phyloP scores from a whole-genome alignment of 2,113 vertebrate genomes.

The Odobenus rosmarus region DNA sequence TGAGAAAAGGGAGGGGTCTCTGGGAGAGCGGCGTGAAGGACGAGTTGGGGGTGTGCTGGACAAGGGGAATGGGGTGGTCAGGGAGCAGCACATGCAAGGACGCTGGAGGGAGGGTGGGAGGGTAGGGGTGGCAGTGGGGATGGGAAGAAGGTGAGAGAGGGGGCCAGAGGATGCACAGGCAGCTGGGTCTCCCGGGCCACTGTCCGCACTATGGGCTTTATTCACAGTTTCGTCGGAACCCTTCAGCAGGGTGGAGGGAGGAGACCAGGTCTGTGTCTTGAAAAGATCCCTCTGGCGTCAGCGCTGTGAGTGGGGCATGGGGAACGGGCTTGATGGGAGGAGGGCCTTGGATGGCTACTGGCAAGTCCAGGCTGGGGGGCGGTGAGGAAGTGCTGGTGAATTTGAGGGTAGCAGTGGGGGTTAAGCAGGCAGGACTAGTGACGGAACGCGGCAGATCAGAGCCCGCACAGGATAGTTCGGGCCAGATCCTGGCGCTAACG shows the following conservation, averaged over 20 bases:
- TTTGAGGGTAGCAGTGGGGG: neutral
- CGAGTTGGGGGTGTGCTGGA: neutral
- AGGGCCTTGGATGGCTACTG: neutral
- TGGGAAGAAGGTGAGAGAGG: neutral
- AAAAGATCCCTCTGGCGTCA: neutral
- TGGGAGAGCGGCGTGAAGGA: neutral
- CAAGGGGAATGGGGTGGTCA: accelerated
- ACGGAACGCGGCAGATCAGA: neutral
- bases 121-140: neutral
- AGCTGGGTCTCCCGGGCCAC: neutral
- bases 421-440: neutral
- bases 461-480: accelerated
- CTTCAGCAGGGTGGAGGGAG: neutral
- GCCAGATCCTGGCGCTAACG: neutral
- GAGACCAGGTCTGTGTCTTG: neutral
- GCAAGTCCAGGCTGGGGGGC: neutral
- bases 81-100: accelerated
- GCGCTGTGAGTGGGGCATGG: neutral
- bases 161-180: neutral
- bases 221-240: neutral
- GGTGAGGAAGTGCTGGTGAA: neutral
- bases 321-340: no score
- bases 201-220: neutral
- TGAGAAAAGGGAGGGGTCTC: neutral
- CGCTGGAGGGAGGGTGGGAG: neutral